Evolutionary conservation across 37 sponge, comb jelly and placozoan species (phyloP), one percentile per base, ranked within the genome.

Genomic region (Oopsacas minuta): DNA sequence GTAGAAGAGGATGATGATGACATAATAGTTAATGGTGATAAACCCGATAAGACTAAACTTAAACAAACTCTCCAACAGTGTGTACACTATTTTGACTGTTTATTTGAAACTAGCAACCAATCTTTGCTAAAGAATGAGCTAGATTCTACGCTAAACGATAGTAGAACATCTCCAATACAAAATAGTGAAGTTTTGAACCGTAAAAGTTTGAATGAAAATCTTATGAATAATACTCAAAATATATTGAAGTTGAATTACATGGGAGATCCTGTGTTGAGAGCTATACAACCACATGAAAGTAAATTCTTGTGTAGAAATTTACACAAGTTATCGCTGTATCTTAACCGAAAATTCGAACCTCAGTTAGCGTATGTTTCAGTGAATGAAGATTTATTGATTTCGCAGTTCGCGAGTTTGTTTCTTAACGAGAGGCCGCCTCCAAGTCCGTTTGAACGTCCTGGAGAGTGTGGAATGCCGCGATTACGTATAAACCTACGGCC

Each of bases 401-500:
- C 75, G 75, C 75, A 34, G 28, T 7, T n/a, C 5, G 7, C 75
- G 30, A 61, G 75, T 61, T 32, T 61, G 7, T 10, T 61, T 25
- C 75, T 61, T 10, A 61, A 61, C 30, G 75, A 61, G 30, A 61
- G 75, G 28, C 75, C 75, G 7, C 22, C 75, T 32, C 75, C 75
- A 25, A 61, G 75, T 61, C 17, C 22, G 22, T 61, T 61, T 5
- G 75, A 61, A 61, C 7, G 28, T 61, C 7, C 30, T 25, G 20
- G 1, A 7, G 75, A 61, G 75, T 61, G 75, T 61, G 30, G 28
- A 61, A 7, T 61, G 22, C 75, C 75, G 75, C 75, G 75, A 61
- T 61, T 61, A n/a, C 75, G 75, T 34, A 61, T 61, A 7, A 61
- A 61, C 75, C 75, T 61, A n/a, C 75, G 75, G 28, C 75, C 75